Percentiles rank a stretch among this genome's conserved stretches.
Conservation (phyloP, 2,888 invertebrate genomes). For the Leptinotarsa tumamoca region DNA sequence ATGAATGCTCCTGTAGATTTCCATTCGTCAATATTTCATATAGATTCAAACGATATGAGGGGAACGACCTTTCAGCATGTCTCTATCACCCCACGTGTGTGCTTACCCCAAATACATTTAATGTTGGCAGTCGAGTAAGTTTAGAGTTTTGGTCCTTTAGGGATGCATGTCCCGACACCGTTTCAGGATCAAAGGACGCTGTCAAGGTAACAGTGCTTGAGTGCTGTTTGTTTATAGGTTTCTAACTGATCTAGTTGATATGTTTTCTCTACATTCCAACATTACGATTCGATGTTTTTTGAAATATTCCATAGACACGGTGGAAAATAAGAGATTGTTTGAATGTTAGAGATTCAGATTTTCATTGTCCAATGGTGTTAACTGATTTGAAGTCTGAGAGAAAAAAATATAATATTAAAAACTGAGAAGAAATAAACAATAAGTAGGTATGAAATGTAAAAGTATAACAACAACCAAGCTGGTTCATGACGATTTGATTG, state of each 20-base stretch:
- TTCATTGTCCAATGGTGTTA: too few relatives aligned
- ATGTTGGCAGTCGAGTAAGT: slow-evolving; percentile 23
- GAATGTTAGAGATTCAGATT: too few relatives aligned
- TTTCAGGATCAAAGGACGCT: slow-evolving; percentile 47
- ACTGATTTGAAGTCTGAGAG: too few relatives aligned
- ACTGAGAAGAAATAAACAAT: too few relatives aligned
- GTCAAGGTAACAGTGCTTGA: slow-evolving; percentile 26
- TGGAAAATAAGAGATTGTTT: too few relatives aligned
- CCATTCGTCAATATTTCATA: slow-evolving; percentile 4
- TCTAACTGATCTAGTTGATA: background rate
- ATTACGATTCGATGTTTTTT: too few relatives aligned
- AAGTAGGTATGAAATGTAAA: too few relatives aligned
- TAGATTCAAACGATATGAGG: slow-evolving; percentile 10
- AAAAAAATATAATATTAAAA: too few relatives aligned
- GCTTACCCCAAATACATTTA: slow-evolving; percentile 32
- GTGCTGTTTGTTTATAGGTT: background rate
- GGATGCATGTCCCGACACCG: slow-evolving; percentile 52
- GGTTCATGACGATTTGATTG: too few relatives aligned
- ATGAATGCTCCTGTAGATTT: background rate
- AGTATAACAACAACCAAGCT: too few relatives aligned
- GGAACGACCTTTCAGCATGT: slow-evolving; percentile 30
- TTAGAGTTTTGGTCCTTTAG: slow-evolving; percentile 47
- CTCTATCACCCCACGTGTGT: slow-evolving; percentile 24
- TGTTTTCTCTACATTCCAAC: background rate
- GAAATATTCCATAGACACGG: too few relatives aligned